Conservation (phyloP, 2,888 invertebrate species). For the Xanthia icteritia region DNA sequence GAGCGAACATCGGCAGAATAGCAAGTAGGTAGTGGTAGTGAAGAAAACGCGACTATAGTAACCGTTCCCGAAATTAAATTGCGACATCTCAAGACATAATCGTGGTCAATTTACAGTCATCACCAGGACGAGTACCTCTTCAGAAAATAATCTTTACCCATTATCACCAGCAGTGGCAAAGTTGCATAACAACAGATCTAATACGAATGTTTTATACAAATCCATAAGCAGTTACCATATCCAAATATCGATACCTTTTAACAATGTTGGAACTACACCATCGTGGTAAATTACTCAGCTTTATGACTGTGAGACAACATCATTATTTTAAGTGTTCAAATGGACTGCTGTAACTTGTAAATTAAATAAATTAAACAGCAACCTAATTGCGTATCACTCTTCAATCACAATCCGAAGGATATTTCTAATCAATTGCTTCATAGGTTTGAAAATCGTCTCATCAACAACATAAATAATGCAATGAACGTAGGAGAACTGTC, state of each 20-base stretch:
- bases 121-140: not conserved
- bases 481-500: no score
- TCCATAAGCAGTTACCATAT: conserved; percentile 2
- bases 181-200: not conserved
- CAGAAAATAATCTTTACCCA: not conserved
- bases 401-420: no score
- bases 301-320: conserved; percentile 29
- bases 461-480: no score
- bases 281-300: conserved; percentile 16
- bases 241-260: conserved; percentile 27
- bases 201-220: conserved; percentile 6
- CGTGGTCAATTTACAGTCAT: not conserved
- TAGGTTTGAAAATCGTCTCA: no score
- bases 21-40: no score
- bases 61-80: not conserved
- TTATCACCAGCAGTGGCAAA: not conserved
- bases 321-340: conserved; percentile 29
- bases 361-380: not conserved
- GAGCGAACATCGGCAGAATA: no score
- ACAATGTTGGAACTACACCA: conserved; percentile 13
- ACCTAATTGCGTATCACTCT: no score
- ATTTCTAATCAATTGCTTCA: no score
- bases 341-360: not conserved
- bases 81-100: not conserved
- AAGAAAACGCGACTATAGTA: not conserved